Evolutionary conservation across 2,888 invertebrate genomes (phyloP).

Genomic region (Amphipyra berbera): DNA sequence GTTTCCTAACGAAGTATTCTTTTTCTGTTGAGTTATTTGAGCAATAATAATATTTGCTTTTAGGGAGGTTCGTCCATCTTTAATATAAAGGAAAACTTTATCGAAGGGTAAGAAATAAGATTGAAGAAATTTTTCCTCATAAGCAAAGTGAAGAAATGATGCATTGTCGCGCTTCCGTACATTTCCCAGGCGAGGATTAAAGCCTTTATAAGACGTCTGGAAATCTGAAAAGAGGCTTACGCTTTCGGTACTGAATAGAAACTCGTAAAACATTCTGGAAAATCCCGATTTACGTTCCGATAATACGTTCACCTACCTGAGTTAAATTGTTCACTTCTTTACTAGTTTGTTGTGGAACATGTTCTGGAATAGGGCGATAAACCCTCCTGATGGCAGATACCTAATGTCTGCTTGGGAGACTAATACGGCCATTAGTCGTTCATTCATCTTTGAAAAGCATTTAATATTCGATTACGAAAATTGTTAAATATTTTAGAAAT

Average conservation of each 20-base stretch:
- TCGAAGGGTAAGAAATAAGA: constrained; percentile 45
- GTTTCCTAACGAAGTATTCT: constrained; percentile 59
- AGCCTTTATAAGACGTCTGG: constrained; percentile 73
- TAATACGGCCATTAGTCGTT: constrained; percentile 27
- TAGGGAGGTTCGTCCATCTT: constrained; percentile 31
- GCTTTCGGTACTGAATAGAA: constrained; percentile 73
- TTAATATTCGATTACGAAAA: no score
- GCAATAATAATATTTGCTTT: constrained; percentile 45
- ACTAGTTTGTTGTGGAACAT: constrained; percentile 10
- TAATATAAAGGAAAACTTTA: constrained; percentile 48
- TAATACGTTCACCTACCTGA: constrained; percentile 61
- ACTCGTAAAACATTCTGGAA: constrained; percentile 73
- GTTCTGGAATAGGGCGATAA: constrained; percentile 11
- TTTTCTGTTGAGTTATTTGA: constrained; percentile 46
- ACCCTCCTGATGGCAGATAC: background rate
- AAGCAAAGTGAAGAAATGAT: constrained; percentile 65
- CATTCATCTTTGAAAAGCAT: background rate
- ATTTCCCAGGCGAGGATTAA: constrained; percentile 72
- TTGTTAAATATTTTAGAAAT: background rate
- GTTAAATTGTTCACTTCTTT: constrained; percentile 43
- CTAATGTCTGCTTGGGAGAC: constrained; percentile 7
- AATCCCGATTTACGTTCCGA: constrained; percentile 69
- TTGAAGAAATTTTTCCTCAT: constrained; percentile 46
- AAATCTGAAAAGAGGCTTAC: constrained; percentile 80
- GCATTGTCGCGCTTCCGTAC: constrained; percentile 71